These are phyloP conservation scores for Chloroclystis v-ata DNA, from an alignment of 2,888 invertebrate genomes.

Conservation along the genomic window DNA sequence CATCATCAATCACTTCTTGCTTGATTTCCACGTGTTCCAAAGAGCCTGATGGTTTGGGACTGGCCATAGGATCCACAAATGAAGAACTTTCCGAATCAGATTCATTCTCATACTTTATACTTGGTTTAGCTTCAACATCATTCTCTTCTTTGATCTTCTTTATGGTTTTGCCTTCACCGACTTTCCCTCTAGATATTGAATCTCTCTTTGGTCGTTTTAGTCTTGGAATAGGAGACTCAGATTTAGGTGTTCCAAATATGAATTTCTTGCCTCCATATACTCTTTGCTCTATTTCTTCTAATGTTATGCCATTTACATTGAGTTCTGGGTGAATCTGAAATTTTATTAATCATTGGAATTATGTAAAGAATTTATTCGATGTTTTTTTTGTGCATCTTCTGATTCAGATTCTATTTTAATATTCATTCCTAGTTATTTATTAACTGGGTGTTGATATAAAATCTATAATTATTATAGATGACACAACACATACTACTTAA, in stretches of 20 bases:
- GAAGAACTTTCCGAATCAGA: conserved; percentile 74
- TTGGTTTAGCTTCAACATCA: conserved; percentile 57
- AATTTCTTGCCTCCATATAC: conserved; percentile 72
- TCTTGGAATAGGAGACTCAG: conserved; percentile 52
- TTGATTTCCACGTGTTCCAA: conserved; percentile 57
- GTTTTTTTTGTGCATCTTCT: background rate
- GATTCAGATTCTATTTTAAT: too few relatives aligned
- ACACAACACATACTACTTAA: too few relatives aligned
- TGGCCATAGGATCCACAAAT: conserved; percentile 62
- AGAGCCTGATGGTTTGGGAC: conserved; percentile 60
- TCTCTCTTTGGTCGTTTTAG: conserved; percentile 59
- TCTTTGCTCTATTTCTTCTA: conserved; percentile 80
- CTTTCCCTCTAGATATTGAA: conserved; percentile 42
- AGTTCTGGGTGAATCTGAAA: conserved; percentile 85
- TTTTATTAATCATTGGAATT: background rate
- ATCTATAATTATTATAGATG: too few relatives aligned
- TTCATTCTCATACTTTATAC: conserved; percentile 50
- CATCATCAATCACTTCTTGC: conserved; percentile 52
- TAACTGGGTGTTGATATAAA: too few relatives aligned
- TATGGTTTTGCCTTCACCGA: conserved; percentile 39
- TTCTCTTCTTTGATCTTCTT: conserved; percentile 61
- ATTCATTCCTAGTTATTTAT: too few relatives aligned
- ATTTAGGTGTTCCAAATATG: conserved; percentile 67
- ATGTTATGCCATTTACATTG: conserved; percentile 85
- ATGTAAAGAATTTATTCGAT: too few relatives aligned